Percentiles rank a stretch among this genome's conserved stretches.
These are phyloP conservation scores for Ptilodon capucinus DNA, from an alignment of 2,888 invertebrate species.

Conservation along the genomic window DNA sequence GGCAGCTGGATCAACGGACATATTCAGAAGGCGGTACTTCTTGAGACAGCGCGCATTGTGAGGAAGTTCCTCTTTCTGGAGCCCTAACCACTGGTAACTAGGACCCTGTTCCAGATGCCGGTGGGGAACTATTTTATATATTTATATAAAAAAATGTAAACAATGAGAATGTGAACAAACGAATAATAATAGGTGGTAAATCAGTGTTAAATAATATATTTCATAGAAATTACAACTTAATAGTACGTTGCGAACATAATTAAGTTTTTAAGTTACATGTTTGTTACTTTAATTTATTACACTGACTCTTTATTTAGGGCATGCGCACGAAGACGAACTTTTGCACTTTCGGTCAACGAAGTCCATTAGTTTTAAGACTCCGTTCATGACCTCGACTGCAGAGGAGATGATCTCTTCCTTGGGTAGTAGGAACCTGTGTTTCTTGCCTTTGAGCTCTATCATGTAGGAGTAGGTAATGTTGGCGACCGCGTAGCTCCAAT, in stretches of 20 bases:
- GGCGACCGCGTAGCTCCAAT: slow-evolving; percentile 69
- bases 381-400: slow-evolving; percentile 51
- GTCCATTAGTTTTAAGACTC: slow-evolving; percentile 58
- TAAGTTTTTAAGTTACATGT: slow-evolving; percentile 2
- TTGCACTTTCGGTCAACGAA: slow-evolving; percentile 51
- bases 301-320: slow-evolving; percentile 28
- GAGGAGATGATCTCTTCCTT: slow-evolving; percentile 63
- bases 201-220: slow-evolving; percentile 7
- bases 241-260: slow-evolving; percentile 9
- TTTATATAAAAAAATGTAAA: too few relatives aligned
- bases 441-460: slow-evolving; percentile 68
- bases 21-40: too few relatives aligned
- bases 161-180: too few relatives aligned
- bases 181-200: not conserved
- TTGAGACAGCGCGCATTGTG: too few relatives aligned
- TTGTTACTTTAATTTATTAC: not conserved
- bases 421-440: slow-evolving; percentile 64
- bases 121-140: too few relatives aligned
- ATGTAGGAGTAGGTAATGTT: slow-evolving; percentile 70
- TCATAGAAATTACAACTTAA: slow-evolving; percentile 13
- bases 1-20: too few relatives aligned
- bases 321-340: slow-evolving; percentile 34
- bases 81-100: too few relatives aligned
- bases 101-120: too few relatives aligned
- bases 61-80: too few relatives aligned